Conservation (phyloP, 2,888 invertebrate genomes). For the Tiliacea citrago region DNA sequence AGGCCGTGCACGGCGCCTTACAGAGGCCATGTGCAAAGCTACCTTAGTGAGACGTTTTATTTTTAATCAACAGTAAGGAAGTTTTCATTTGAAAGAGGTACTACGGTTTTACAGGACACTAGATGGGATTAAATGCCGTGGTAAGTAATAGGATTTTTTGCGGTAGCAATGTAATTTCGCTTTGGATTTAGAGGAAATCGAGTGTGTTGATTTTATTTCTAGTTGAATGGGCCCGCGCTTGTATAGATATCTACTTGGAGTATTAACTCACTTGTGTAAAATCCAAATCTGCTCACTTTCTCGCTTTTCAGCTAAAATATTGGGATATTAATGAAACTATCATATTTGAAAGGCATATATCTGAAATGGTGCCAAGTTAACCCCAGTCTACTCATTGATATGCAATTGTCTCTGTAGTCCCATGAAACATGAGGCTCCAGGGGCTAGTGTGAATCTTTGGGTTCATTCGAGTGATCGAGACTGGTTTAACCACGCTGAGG, state of each 20-base stretch:
- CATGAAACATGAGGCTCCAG: no score
- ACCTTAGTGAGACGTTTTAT: constrained; percentile 44
- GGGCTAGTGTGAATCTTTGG: no score
- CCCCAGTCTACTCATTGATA: no score
- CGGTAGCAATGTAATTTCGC: constrained; percentile 1
- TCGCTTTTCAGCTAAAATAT: neutral
- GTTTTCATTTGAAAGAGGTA: constrained; percentile 42
- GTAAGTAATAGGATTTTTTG: constrained; percentile 43
- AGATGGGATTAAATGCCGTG: constrained; percentile 26
- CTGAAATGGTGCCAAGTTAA: no score
- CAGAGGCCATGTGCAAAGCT: constrained; percentile 46
- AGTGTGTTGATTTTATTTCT: neutral
- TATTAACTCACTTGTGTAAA: neutral
- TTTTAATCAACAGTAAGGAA: constrained; percentile 59
- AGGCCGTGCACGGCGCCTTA: neutral
- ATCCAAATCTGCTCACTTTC: neutral
- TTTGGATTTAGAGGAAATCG: neutral
- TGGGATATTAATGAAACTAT: neutral
- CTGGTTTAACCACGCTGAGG: no score
- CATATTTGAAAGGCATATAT: no score
- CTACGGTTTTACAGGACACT: constrained; percentile 4
- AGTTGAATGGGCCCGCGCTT: no score
- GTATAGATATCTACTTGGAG: no score
- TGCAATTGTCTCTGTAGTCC: no score
- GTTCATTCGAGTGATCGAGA: no score